These are phyloP conservation scores for Listronotus oregonensis DNA, from an alignment of 1,140 invertebrate genomes.

Conservation along the genomic window DNA sequence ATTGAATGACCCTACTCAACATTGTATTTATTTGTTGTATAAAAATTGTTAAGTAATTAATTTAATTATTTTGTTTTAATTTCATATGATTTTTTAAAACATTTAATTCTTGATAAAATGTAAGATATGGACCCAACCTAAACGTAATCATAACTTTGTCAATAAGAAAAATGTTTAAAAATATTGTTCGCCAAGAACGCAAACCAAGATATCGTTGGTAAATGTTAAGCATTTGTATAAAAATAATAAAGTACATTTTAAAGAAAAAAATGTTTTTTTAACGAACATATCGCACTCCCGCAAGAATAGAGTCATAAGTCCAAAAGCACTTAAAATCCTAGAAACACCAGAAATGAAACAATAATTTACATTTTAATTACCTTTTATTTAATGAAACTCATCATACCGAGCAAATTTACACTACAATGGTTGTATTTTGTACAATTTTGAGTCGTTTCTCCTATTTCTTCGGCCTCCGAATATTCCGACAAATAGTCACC, in stretches of 20 bases:
- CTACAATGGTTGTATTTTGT: slow-evolving; percentile 50
- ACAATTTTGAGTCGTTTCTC: slow-evolving; percentile 52
- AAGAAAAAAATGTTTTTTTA: neutral
- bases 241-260: slow-evolving; percentile 1
- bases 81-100: too few species aligned
- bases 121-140: slow-evolving; percentile 3
- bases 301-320: too few species aligned
- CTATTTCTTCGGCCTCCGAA: slow-evolving; percentile 61
- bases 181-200: neutral
- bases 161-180: slow-evolving; percentile 6
- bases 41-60: too few species aligned
- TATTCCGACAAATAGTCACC: slow-evolving; percentile 58
- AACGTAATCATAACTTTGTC: slow-evolving; percentile 4
- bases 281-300: too few species aligned
- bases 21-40: too few species aligned
- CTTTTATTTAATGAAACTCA: slow-evolving; percentile 37
- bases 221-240: slow-evolving; percentile 11
- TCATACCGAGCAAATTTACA: slow-evolving; percentile 48
- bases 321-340: too few species aligned
- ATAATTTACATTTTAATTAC: too few species aligned
- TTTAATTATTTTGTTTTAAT: too few species aligned
- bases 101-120: neutral
- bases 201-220: slow-evolving; percentile 8
- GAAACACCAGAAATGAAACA: too few species aligned
- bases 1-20: too few species aligned